phyloP scores from a whole-genome alignment of 1,140 invertebrate species.

The Drosophila willistoni region DNA sequence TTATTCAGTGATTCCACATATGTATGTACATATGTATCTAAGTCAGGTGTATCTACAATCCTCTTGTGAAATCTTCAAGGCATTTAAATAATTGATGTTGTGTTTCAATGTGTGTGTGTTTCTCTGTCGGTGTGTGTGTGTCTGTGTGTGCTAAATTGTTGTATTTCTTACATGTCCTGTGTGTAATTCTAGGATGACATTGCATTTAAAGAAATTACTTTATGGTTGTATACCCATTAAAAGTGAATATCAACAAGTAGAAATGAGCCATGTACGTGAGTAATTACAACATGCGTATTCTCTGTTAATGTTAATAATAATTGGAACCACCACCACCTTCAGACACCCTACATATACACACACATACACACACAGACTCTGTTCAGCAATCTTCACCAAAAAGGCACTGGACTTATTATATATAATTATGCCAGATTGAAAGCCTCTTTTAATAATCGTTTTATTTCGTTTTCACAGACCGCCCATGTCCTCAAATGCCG shows the following conservation, averaged over 20 bases:
- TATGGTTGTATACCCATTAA: slow-evolving; percentile 78
- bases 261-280: slow-evolving; percentile 81
- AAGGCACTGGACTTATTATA: slow-evolving; percentile 14
- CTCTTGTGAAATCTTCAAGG: not conserved
- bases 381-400: not conserved
- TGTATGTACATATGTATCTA: not conserved
- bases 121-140: slow-evolving; percentile 4
- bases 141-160: slow-evolving; percentile 25
- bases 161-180: slow-evolving; percentile 71
- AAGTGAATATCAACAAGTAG: slow-evolving; percentile 73
- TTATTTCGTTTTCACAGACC: slow-evolving; percentile 40
- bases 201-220: slow-evolving; percentile 79
- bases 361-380: slow-evolving; percentile 23
- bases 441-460: slow-evolving; percentile 3
- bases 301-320: slow-evolving; percentile 41
- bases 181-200: slow-evolving; percentile 75
- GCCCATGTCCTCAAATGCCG: slow-evolving; percentile 69
- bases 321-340: slow-evolving; percentile 1
- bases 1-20: slow-evolving; percentile 5
- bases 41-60: not conserved
- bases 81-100: slow-evolving; percentile 5
- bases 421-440: slow-evolving; percentile 28
- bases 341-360: slow-evolving; percentile 22
- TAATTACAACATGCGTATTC: slow-evolving; percentile 43
- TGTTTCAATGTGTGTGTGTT: slow-evolving; percentile 1